Evolutionary conservation across 2,888 invertebrate genomes (phyloP).

Genomic region (Caenorhabditis imperialis): DNA sequence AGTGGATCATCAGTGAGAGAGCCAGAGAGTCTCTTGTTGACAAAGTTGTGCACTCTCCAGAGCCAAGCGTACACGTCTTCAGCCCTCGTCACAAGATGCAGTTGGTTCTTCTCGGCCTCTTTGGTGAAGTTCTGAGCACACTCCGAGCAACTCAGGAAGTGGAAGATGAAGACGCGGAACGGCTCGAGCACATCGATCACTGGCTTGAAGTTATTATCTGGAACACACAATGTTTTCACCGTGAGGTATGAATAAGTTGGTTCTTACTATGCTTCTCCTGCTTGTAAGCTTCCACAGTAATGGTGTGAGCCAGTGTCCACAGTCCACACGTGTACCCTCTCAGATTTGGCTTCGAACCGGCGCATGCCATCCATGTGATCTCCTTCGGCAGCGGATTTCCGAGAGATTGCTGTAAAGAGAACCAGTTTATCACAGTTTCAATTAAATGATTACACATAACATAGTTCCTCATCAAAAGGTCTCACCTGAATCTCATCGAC

Average conservation of each 20-base stretch:
- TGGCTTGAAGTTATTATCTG: conserved; percentile 79
- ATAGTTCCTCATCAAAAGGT: conserved; percentile 2
- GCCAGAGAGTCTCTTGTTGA: conserved; percentile 89
- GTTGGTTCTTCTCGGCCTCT: conserved; percentile 83
- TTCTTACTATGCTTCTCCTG: conserved; percentile 77
- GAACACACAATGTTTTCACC: conserved; percentile 3
- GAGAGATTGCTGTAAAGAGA: conserved; percentile 63
- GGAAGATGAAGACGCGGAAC: conserved; percentile 89
- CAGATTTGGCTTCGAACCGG: conserved; percentile 84
- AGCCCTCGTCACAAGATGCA: conserved; percentile 65
- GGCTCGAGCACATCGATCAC: conserved; percentile 85
- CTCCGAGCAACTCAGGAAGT: conserved; percentile 94
- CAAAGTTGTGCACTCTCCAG: conserved; percentile 93
- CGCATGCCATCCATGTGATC: conserved; percentile 85
- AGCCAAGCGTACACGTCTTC: conserved; percentile 90
- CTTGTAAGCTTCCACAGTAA: conserved; percentile 86
- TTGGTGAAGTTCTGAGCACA: conserved; percentile 91
- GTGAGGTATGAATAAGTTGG: neutral
- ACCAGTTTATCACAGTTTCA: conserved; percentile 2
- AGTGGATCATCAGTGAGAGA: conserved; percentile 90
- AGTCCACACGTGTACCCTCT: conserved; percentile 92
- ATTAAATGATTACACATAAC: neutral
- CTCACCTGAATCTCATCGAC: conserved; percentile 78
- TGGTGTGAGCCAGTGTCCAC: conserved; percentile 93
- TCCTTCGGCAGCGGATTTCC: conserved; percentile 75